These are phyloP conservation scores for Gnathonemus longibarbis DNA, from an alignment of 2,113 vertebrate genomes.

Conservation along the genomic window DNA sequence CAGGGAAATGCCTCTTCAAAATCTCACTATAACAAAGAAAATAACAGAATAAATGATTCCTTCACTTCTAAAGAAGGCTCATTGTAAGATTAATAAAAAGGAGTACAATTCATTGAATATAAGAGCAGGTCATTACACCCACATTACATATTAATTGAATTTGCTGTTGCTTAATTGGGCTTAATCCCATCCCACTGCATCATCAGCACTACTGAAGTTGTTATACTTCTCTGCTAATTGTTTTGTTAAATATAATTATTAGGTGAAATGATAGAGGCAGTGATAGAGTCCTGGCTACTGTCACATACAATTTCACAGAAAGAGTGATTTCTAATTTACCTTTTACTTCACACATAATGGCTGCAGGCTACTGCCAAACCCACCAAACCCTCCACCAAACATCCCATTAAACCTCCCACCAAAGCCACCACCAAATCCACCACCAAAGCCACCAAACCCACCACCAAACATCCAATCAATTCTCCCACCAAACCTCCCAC, in stretches of 20 bases:
- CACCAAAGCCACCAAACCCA: no score
- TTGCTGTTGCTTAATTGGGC: conserved; percentile 2
- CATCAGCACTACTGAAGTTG: neutral
- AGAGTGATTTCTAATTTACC: neutral
- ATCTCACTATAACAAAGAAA: neutral
- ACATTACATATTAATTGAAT: conserved; percentile 1
- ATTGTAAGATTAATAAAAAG: neutral
- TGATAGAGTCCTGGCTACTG: neutral
- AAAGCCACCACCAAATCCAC: no score
- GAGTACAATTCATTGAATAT: neutral
- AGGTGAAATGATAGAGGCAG: neutral
- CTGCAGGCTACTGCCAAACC: neutral
- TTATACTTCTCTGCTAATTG: neutral
- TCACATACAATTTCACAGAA: neutral
- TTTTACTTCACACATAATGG: neutral
- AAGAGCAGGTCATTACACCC: neutral
- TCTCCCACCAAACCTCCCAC: no score
- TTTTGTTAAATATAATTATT: conserved; percentile 1
- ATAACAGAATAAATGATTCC: neutral
- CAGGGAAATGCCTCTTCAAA: neutral
- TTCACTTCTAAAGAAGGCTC: neutral
- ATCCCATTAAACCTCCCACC: no score
- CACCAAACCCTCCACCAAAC: no score
- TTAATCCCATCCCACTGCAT: neutral
- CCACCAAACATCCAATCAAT: no score